A percentile compares a stretch with the other conserved stretches of the same genome.
Evolutionary conservation across 64 coral and sea anemone genomes (phyloP).

Genomic region (Catalaphyllia jardinei): DNA sequence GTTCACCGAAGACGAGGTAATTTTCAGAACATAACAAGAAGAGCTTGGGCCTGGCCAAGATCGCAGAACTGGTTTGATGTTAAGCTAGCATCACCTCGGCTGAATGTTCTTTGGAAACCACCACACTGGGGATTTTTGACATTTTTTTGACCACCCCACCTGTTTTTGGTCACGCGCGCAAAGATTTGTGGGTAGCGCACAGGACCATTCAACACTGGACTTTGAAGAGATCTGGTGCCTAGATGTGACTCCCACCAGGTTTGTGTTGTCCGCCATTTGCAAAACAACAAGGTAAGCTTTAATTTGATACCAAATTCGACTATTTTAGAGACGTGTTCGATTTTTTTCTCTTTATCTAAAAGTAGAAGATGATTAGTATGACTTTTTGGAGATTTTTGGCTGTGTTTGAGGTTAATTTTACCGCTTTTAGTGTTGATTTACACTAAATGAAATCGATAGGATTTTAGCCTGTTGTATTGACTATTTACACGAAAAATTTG

Average conservation of each 20-base stretch:
- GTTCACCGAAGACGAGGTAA: too few species aligned
- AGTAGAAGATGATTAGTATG: neutral
- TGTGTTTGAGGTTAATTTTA: conserved; percentile 21
- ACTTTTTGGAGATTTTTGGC: conserved; percentile 14
- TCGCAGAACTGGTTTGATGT: too few species aligned
- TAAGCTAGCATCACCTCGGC: too few species aligned
- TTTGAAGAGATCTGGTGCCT: conserved; percentile 27
- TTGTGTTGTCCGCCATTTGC: conserved; percentile 28
- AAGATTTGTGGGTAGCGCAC: too few species aligned
- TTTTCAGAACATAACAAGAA: too few species aligned
- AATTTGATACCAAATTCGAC: conserved; percentile 39
- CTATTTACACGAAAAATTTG: conserved; percentile 25
- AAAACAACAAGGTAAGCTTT: conserved; percentile 23
- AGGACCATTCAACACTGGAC: neutral
- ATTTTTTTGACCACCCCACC: too few species aligned
- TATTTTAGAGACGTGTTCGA: conserved; percentile 13
- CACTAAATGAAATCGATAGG: conserved; percentile 36
- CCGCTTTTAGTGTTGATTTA: conserved; percentile 26
- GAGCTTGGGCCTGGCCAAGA: too few species aligned
- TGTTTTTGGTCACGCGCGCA: too few species aligned
- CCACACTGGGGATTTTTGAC: too few species aligned
- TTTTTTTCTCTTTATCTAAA: conserved; percentile 28
- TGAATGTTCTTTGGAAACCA: too few species aligned
- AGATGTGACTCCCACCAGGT: neutral
- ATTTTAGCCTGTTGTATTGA: conserved; percentile 34